Evolutionary conservation across 2,113 vertebrate genomes (phyloP).

Genomic region (Ptilorrhoa leucosticta): DNA sequence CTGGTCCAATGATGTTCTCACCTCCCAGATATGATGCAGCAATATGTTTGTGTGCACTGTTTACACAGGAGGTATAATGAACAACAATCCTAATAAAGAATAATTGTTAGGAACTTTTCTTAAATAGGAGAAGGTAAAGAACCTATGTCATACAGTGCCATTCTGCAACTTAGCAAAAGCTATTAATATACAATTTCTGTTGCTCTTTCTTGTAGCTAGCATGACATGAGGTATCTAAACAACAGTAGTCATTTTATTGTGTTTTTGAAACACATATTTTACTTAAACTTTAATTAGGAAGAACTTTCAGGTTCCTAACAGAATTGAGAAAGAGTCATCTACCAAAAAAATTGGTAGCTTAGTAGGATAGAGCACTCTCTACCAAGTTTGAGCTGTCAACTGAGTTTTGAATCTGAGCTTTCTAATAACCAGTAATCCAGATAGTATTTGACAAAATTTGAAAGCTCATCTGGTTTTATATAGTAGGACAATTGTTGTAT

Average conservation of each 20-base stretch:
- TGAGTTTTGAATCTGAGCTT: not conserved
- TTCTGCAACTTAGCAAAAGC: not conserved
- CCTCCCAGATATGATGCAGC: not conserved
- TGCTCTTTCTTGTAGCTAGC: not conserved
- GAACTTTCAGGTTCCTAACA: not conserved
- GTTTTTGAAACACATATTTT: not conserved
- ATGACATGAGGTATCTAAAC: not conserved
- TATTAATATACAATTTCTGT: not conserved
- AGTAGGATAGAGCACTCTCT: not conserved
- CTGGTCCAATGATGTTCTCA: not conserved
- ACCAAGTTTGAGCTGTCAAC: not conserved
- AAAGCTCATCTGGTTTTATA: not conserved
- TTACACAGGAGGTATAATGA: not conserved
- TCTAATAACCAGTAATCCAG: not conserved
- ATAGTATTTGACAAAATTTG: not conserved
- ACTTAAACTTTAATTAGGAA: not conserved
- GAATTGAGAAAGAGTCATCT: not conserved
- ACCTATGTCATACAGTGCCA: not conserved
- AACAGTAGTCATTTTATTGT: not conserved
- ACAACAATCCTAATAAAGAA: not conserved
- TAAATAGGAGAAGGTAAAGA: not conserved
- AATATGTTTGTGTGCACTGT: not conserved
- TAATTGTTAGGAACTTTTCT: not conserved
- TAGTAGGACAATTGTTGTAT: not conserved
- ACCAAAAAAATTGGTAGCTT: not conserved